Evolutionary conservation across 2,113 vertebrate species (phyloP), one percentile per base, ranked within the genome.

Genomic region (Dicerorhinus sumatrensis): DNA sequence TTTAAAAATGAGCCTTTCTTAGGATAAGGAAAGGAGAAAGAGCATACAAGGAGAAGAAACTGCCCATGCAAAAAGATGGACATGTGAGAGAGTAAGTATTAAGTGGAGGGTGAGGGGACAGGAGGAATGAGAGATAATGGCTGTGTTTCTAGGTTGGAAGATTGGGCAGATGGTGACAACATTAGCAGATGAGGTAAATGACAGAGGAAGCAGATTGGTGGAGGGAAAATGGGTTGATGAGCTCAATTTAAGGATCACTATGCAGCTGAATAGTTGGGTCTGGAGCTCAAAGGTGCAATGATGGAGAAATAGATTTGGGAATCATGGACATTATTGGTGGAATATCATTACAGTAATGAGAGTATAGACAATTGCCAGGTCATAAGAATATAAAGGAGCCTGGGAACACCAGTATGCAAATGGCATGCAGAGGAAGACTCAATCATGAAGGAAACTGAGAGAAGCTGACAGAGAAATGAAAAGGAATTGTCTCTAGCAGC

Each of bases 211-310:
- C 13, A 91, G 14, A 8, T 77, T 77, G 10, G 39, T 48, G 8
- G 17, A 23, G 3, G 23, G 18, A 73, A 81, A 31, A 12, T 10
- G 12, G n/a, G 6, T 56, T 33, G 12, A 80, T 17, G 31, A 63
- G 16, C 16, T 95, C 60, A 81, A 6, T 5, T 90, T 33, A 54
- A 84, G 23, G 27, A 76, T 36, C 4, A 46, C 80, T 31, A 70
- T 29, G 17, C 62, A 96, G 48, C 31, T 67, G 39, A 94, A 29
- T 70, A 58, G 25, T 72, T 92, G 56, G 36, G 31, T 88, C 36
- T 95, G 76, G 56, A 76, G 33, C n/a, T 65, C 65, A 93, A 90
- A 90, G 92, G 8, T 81, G 31, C 46, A 84, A 89, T 39, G 17
- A 6, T 62, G 27, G 65, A 67, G 48, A 63, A n/a, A 73, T 62